Percentiles rank a stretch among this genome's conserved stretches.
Evolutionary conservation across 30 jellyfish, hydroid and myxozoan species (phyloP).

Genomic region (Mastigias papua): DNA sequence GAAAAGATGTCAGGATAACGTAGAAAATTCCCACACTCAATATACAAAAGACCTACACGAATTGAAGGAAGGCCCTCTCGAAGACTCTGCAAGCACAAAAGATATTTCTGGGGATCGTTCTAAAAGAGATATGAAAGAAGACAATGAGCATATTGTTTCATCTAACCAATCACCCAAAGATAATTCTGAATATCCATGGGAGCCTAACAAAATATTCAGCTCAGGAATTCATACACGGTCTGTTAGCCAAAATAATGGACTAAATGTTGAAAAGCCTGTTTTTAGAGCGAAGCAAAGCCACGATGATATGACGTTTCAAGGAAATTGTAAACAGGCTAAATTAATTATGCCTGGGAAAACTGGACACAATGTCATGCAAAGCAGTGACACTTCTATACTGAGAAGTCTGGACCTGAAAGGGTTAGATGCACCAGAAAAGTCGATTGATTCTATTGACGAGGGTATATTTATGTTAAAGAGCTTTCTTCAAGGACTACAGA

Average conservation of each 20-base stretch:
- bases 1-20: constrained; percentile 20
- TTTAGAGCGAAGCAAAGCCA: constrained; percentile 19
- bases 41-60: constrained; percentile 25
- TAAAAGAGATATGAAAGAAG: constrained; percentile 4
- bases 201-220: constrained; percentile 4
- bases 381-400: constrained; percentile 9
- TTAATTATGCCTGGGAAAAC: constrained; percentile 50
- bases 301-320: constrained; percentile 15
- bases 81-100: not conserved
- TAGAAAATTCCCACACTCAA: constrained; percentile 71
- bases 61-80: constrained; percentile 9
- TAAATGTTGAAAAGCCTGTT: constrained; percentile 18
- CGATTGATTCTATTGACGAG: constrained; percentile 73
- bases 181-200: constrained; percentile 9
- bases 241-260: constrained; percentile 4
- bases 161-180: constrained; percentile 42
- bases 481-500: constrained; percentile 56
- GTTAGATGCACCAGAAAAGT: constrained; percentile 17
- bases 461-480: constrained; percentile 67
- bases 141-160: constrained; percentile 29
- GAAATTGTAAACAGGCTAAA: constrained; percentile 16
- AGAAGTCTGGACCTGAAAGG: constrained; percentile 28
- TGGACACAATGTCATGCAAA: not conserved
- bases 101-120: constrained; percentile 20
- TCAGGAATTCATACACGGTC: constrained; percentile 28